Percentiles rank a stretch among this genome's conserved stretches.
These are phyloP conservation scores for Palloptera scutellata DNA, from an alignment of 2,888 invertebrate species.

Conservation along the genomic window DNA sequence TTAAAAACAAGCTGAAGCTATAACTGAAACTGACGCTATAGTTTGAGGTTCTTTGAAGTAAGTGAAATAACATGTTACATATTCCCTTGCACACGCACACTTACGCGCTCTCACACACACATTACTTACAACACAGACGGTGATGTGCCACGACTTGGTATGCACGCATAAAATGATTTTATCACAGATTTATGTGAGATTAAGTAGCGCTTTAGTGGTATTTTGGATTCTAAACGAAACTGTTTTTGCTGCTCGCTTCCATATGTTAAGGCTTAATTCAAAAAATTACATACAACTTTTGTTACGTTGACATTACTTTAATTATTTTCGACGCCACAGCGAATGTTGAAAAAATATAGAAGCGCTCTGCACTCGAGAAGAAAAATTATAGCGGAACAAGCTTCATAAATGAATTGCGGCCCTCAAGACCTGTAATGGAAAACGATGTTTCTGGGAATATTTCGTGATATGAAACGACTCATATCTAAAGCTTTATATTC, in stretches of 20 bases:
- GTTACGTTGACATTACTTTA: conserved; percentile 15
- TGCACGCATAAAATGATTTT: neutral
- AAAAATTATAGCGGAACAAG: too few species aligned
- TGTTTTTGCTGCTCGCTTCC: neutral
- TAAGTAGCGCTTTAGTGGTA: neutral
- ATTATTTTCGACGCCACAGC: neutral
- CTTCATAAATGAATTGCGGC: too few species aligned
- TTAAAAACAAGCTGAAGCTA: neutral
- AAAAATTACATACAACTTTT: neutral
- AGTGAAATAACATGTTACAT: conserved; percentile 16
- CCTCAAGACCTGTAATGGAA: too few species aligned
- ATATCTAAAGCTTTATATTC: too few species aligned
- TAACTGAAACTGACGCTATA: too few species aligned
- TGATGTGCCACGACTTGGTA: too few species aligned
- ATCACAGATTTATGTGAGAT: conserved; percentile 14
- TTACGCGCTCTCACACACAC: neutral
- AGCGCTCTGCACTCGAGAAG: too few species aligned
- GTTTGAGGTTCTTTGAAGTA: neutral
- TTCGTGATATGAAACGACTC: too few species aligned
- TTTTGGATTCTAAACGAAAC: neutral
- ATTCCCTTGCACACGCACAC: neutral
- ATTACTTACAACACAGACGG: too few species aligned
- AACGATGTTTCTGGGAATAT: too few species aligned
- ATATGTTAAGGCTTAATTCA: neutral
- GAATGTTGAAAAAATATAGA: too few species aligned